Conservation (phyloP, 2,797 vertebrate genomes). For the Sus cebifrons region DNA sequence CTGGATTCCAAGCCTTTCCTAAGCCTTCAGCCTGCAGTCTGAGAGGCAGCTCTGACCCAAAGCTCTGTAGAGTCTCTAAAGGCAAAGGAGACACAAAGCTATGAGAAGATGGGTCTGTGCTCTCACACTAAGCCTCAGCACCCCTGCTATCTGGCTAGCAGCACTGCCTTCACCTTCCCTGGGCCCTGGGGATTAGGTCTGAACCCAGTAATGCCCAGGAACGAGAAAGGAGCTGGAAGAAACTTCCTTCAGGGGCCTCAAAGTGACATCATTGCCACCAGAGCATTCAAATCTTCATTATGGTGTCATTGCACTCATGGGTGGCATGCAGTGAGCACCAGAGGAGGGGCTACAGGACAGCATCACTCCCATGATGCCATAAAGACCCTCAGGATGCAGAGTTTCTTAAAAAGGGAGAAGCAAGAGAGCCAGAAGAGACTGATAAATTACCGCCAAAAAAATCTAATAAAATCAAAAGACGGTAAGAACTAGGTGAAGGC, state of each 20-base stretch:
- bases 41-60: neutral
- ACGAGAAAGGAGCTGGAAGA: neutral
- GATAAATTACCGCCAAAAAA: neutral
- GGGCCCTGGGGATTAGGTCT: neutral
- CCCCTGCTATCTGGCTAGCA: fast-evolving
- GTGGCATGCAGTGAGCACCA: neutral
- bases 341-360: neutral
- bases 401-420: neutral
- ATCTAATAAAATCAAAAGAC: neutral
- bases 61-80: neutral
- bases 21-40: neutral
- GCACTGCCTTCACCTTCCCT: neutral
- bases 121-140: neutral
- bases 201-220: neutral
- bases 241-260: fast-evolving
- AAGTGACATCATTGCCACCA: fast-evolving
- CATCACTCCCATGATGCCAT: too few relatives aligned
- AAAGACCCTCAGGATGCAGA: neutral
- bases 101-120: neutral
- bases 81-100: neutral
- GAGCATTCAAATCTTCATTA: neutral
- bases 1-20: neutral
- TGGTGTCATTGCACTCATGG: too few relatives aligned
- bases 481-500: neutral
- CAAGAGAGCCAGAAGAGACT: neutral